phyloP scores from a whole-genome alignment of 2,797 vertebrate genomes.

The Sparidentex hasta region DNA sequence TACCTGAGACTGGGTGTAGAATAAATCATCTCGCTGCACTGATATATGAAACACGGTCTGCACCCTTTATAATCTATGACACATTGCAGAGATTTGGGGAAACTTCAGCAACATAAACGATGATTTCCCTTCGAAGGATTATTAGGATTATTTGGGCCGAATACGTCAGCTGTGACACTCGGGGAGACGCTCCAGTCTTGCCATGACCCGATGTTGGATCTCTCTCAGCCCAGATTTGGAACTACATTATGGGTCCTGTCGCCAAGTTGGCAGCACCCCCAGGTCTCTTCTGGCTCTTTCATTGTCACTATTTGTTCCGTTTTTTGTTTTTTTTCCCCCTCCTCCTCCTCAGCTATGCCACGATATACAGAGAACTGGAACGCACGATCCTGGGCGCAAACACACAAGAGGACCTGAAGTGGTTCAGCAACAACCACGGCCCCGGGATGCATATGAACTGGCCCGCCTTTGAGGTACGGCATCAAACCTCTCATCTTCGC shows the following conservation, averaged over 20 bases:
- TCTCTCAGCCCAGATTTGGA: constrained; percentile 48
- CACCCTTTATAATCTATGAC: background rate
- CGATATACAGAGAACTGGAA: constrained; percentile 95
- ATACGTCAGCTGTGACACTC: constrained; percentile 37
- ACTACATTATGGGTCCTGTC: constrained; percentile 33
- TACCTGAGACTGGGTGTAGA: background rate
- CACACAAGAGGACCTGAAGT: constrained; percentile 95
- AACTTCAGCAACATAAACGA: constrained; percentile 4
- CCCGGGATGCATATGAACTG: constrained; percentile 98
- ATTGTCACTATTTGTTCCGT: constrained; percentile 53
- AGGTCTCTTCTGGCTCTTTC: constrained; percentile 50
- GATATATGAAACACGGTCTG: background rate
- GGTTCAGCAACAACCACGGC: constrained; percentile 95
- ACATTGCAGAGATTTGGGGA: constrained; percentile 13
- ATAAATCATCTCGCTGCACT: background rate
- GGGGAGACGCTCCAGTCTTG: constrained; percentile 31
- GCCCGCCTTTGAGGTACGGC: constrained; percentile 94
- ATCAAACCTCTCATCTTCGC: background rate
- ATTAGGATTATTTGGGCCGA: constrained; percentile 22
- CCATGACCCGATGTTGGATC: constrained; percentile 42
- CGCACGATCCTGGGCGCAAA: constrained; percentile 91
- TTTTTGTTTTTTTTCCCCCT: constrained; percentile 37
- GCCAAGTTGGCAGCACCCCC: constrained; percentile 61
- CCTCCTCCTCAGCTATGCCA: constrained; percentile 87
- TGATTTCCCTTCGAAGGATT: constrained; percentile 12